Conservation (phyloP, 1,140 invertebrate genomes). For the Bombus turneri region DNA sequence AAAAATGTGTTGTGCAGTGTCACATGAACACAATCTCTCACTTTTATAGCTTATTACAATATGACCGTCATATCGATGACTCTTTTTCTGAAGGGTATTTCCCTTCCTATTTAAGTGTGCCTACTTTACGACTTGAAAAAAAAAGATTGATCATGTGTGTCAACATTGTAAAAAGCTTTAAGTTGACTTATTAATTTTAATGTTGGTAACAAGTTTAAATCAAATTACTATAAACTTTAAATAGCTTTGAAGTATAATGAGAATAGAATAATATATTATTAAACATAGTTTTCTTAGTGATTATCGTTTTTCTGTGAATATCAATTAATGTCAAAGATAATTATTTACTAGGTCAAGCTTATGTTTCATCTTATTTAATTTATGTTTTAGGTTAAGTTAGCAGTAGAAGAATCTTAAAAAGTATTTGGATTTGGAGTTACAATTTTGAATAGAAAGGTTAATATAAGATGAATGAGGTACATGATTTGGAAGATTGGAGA, state of each 20-base stretch:
- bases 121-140: too few relatives aligned
- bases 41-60: too few relatives aligned
- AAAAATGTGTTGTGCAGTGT: neutral
- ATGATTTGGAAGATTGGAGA: conserved; percentile 17
- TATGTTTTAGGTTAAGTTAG: neutral
- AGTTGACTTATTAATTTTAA: neutral
- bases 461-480: neutral
- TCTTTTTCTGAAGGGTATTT: neutral
- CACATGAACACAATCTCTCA: neutral
- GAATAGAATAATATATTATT: too few relatives aligned
- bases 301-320: neutral
- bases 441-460: neutral
- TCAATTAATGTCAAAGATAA: neutral
- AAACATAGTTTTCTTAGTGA: neutral
- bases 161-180: neutral
- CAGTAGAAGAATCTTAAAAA: neutral
- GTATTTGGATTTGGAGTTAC: too few relatives aligned
- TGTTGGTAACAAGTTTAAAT: conserved; percentile 1
- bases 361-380: neutral
- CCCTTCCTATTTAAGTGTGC: neutral
- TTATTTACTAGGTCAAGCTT: neutral
- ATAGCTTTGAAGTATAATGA: neutral
- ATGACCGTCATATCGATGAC: too few relatives aligned
- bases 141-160: neutral
- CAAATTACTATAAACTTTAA: neutral